Evolutionary conservation across 2,888 invertebrate genomes (phyloP).

Genomic region (Pilophorus perplexus): DNA sequence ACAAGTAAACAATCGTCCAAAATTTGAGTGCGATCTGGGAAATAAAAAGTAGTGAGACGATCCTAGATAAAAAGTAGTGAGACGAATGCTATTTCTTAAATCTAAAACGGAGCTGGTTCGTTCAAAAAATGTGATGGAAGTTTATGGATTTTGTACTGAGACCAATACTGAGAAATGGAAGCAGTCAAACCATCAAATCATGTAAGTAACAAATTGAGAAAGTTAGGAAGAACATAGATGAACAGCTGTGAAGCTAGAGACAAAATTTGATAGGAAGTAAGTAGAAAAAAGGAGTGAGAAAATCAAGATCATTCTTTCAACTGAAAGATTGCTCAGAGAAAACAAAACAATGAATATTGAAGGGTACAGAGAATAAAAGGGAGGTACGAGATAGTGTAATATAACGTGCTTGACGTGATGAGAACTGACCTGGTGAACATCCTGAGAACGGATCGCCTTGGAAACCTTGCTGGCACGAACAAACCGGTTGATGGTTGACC

Average conservation of each 20-base stretch:
- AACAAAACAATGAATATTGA: too few relatives aligned
- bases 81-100: too few relatives aligned
- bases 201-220: background rate
- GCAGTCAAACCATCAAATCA: too few relatives aligned
- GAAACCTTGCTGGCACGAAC: conserved; percentile 69
- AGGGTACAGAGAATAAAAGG: background rate
- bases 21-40: too few relatives aligned
- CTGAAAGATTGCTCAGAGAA: background rate
- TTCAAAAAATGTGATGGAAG: background rate
- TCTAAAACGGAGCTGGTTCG: background rate
- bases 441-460: conserved; percentile 78
- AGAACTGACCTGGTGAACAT: conserved; percentile 57
- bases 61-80: too few relatives aligned
- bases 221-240: background rate
- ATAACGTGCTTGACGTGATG: background rate
- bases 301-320: background rate
- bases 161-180: too few relatives aligned
- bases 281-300: too few relatives aligned
- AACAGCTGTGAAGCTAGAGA: background rate
- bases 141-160: too few relatives aligned
- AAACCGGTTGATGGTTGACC: conserved; percentile 72
- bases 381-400: background rate
- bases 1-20: too few relatives aligned
- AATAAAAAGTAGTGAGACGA: too few relatives aligned
- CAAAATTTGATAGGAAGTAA: background rate